Conservation (phyloP, 2,888 invertebrate genomes). For the Latrodectus elegans region DNA sequence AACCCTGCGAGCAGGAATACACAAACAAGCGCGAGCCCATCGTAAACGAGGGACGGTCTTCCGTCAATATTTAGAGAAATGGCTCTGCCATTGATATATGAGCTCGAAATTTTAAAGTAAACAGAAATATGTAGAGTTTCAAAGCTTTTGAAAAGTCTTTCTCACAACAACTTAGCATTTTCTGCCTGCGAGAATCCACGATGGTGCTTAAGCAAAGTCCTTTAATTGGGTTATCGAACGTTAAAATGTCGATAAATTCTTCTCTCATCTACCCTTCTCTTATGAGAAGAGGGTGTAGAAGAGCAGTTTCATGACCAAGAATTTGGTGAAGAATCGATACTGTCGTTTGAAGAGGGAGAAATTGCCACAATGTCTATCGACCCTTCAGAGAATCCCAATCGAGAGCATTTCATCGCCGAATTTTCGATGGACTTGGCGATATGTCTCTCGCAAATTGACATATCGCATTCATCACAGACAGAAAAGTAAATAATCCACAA, state of each 20-base stretch:
- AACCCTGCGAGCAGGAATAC: neutral
- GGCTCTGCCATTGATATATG: neutral
- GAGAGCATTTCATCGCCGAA: too few relatives aligned
- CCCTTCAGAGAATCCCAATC: too few relatives aligned
- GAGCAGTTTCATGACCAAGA: neutral
- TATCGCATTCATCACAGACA: too few relatives aligned
- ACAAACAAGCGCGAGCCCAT: neutral
- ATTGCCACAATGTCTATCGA: neutral
- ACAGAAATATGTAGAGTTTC: neutral
- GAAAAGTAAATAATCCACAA: too few relatives aligned
- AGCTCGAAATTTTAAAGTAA: neutral
- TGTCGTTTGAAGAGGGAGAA: neutral
- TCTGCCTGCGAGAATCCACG: too few relatives aligned
- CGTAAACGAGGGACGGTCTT: neutral
- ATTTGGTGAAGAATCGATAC: neutral
- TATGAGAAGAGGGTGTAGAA: neutral
- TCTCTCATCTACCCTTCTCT: constrained; percentile 2
- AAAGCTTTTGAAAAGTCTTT: neutral
- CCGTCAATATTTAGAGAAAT: constrained; percentile 1
- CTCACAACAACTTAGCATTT: too few relatives aligned
- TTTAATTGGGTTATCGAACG: constrained; percentile 41
- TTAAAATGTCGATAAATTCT: constrained; percentile 33
- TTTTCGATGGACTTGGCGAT: too few relatives aligned
- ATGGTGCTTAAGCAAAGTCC: neutral
- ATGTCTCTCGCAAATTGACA: too few relatives aligned